Percentiles rank a stretch among this genome's conserved stretches.
Evolutionary conservation across 2,797 vertebrate genomes (phyloP).

Genomic region (Xenentodon cancila): DNA sequence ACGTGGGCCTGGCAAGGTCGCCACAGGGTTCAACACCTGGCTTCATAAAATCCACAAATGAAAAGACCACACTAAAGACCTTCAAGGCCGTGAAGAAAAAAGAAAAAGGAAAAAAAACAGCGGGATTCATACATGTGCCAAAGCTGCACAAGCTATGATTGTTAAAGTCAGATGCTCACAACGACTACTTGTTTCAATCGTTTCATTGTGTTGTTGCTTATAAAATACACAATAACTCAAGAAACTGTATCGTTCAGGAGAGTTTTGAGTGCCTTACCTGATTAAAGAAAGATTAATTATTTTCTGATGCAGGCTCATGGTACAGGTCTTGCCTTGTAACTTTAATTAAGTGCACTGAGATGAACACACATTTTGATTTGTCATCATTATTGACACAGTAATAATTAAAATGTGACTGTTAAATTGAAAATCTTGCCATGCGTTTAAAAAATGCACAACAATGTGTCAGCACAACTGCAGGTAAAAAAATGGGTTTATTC

Average conservation of each 20-base stretch:
- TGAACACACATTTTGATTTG: conserved; percentile 53
- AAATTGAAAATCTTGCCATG: conserved; percentile 75
- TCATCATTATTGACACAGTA: conserved; percentile 73
- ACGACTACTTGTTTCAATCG: conserved; percentile 7
- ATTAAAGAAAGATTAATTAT: conserved; percentile 9
- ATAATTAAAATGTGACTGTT: conserved; percentile 80
- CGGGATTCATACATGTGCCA: conserved; percentile 7
- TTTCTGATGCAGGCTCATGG: conserved; percentile 50
- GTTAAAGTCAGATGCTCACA: conserved; percentile 17
- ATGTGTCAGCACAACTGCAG: conserved; percentile 40
- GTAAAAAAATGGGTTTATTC: conserved; percentile 33
- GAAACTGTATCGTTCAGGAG: conserved; percentile 2
- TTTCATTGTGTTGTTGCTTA: conserved; percentile 29
- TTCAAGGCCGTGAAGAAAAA: conserved; percentile 11
- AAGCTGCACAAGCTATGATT: not conserved
- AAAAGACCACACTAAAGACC: conserved; percentile 23
- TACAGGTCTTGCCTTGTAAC: conserved; percentile 51
- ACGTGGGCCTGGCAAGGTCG: conserved; percentile 63
- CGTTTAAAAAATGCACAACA: conserved; percentile 52
- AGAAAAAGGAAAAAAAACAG: conserved; percentile 2
- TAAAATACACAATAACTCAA: conserved; percentile 20
- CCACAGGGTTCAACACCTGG: conserved; percentile 55
- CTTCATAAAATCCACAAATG: conserved; percentile 51
- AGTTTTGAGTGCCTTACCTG: not conserved
- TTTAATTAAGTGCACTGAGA: conserved; percentile 70